phyloP scores from a whole-genome alignment of 2,888 invertebrate genomes.

The Ctenicera cuprea region DNA sequence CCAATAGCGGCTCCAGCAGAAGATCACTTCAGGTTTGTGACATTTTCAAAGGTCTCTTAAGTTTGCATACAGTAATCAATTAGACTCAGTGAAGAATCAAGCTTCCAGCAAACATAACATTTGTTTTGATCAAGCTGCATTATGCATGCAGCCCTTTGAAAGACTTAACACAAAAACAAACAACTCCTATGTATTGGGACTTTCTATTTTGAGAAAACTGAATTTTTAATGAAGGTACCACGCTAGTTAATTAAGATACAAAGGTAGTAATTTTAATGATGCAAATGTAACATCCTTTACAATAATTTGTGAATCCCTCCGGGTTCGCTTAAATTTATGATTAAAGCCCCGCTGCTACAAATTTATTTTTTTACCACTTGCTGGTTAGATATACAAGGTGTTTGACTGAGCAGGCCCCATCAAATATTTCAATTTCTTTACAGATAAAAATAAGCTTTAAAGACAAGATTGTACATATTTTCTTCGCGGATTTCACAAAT shows the following conservation, averaged over 20 bases:
- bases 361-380: not conserved
- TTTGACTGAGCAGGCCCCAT: no score
- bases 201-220: not conserved
- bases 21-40: constrained; percentile 86
- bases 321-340: not conserved
- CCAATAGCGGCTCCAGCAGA: constrained; percentile 91
- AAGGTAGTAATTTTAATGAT: not conserved
- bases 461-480: no score
- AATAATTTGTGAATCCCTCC: not conserved
- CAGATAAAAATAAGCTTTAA: no score
- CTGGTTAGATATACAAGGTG: no score
- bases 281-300: not conserved
- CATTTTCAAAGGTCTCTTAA: not conserved
- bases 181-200: no score
- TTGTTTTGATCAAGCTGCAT: not conserved
- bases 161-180: constrained; percentile 1
- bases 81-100: not conserved
- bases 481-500: no score
- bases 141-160: constrained; percentile 6
- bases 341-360: not conserved
- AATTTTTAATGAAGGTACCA: not conserved
- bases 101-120: not conserved
- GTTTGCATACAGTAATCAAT: constrained; percentile 1
- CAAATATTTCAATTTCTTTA: no score
- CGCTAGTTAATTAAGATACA: not conserved